Percentiles rank a stretch among this genome's conserved stretches.
Evolutionary conservation across 2,888 invertebrate genomes (phyloP).

Genomic region (Volucella inanis): DNA sequence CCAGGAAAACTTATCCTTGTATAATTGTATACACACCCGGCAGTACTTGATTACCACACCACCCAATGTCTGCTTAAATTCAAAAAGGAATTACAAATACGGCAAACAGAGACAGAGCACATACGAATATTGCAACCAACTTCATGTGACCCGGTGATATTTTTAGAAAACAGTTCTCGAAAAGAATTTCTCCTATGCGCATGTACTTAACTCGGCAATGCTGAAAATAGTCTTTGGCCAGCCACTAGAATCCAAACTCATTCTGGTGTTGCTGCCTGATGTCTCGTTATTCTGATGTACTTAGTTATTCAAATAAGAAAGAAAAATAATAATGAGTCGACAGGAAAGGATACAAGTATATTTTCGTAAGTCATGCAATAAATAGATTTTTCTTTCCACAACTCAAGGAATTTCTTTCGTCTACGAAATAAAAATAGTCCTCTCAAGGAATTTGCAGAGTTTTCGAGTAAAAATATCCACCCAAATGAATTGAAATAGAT

Average conservation of each 20-base stretch:
- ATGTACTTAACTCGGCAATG: slow-evolving; percentile 48
- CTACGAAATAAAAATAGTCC: slow-evolving; percentile 53
- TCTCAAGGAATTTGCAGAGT: slow-evolving; percentile 28
- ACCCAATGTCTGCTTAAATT: slow-evolving; percentile 67
- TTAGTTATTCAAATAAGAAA: slow-evolving; percentile 29
- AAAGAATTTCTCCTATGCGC: slow-evolving; percentile 36
- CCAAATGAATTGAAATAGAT: slow-evolving; percentile 30
- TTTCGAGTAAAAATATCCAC: slow-evolving; percentile 44
- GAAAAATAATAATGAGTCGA: neutral
- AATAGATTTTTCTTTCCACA: slow-evolving; percentile 52
- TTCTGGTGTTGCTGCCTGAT: neutral
- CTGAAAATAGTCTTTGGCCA: slow-evolving; percentile 46
- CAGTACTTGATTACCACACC: slow-evolving; percentile 44
- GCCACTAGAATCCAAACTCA: slow-evolving; percentile 31
- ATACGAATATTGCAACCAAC: neutral
- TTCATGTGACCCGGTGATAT: slow-evolving; percentile 67
- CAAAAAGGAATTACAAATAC: slow-evolving; percentile 35
- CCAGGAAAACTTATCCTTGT: slow-evolving; percentile 73
- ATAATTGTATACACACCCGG: slow-evolving; percentile 31
- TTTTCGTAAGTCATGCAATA: slow-evolving; percentile 62
- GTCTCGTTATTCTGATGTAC: too few species aligned
- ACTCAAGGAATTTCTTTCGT: slow-evolving; percentile 54
- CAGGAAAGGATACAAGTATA: slow-evolving; percentile 40
- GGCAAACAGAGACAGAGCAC: slow-evolving; percentile 12
- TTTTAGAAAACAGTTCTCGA: slow-evolving; percentile 50